Base-by-base conservation (phyloP, 1,140 invertebrate genomes). In the Zaprionus ghesquierei region DNA sequence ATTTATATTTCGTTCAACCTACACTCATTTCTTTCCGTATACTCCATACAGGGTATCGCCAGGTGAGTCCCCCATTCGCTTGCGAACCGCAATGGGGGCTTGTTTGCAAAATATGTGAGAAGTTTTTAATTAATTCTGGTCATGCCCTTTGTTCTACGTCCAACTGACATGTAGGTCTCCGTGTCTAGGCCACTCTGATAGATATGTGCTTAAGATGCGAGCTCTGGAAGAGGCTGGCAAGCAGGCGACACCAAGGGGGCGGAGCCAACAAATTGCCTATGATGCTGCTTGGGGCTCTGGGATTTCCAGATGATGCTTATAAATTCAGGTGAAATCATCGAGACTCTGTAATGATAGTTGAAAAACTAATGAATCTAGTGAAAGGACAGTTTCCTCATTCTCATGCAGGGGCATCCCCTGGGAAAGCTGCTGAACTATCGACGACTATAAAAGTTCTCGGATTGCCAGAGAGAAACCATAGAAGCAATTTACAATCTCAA, bases 251-350 rank as follows among this genome's bases (percentile, higher is more conserved):
- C 10, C 3, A 29, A 35, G 22, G 13, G 46, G 0, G 22, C 3
- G 13, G 25, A 25, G 4, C 35, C 27, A 15, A 25, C 20, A 60
- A 66, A 50, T 59, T 55, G 55, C 29, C 38, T 38, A 46, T n/a
- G 54, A 13, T 38, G 22, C 35, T 25, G 59, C 70, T 51, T 27
- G 18, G 56, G 63, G 38, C 53, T 15, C 33, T 59, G 75, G 82
- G 70, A 81, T 56, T 87, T 75, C 53, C 69, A 49, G 41, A 61
- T 29, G 58, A 12, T 55, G 50, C 22, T 68, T 78, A 65, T 55
- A 69, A 56, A 38, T 66, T 78, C 44, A 23, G 46, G 27, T 76
- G 82, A 87, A 78, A 64, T 81, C 78, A 86, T 78, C 63, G 22
- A 33, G 35, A 62, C 25, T 20, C 25, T 31, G 27, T 73, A 69